Conservation (phyloP, 2,113 vertebrate genomes). For the Glaucomys volans region DNA sequence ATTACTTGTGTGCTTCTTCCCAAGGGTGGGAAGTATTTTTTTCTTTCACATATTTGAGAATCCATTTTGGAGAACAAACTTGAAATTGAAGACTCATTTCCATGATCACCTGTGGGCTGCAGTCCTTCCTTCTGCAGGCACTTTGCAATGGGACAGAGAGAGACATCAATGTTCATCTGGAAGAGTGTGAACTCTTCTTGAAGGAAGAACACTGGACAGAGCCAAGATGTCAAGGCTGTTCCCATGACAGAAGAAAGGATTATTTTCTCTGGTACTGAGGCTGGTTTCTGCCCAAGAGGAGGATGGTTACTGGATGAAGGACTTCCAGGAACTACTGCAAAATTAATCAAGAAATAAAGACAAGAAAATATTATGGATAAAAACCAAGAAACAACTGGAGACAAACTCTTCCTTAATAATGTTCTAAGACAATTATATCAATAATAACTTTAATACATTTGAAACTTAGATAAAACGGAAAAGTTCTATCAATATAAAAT, state of each 20-base stretch:
- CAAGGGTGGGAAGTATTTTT: background rate
- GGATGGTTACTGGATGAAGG: background rate
- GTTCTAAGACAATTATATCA: background rate
- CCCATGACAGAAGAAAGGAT: background rate
- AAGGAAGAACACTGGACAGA: background rate
- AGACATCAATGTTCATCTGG: accelerated
- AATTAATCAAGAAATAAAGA: background rate
- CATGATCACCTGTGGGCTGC: accelerated
- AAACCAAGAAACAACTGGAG: background rate
- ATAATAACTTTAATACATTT: background rate
- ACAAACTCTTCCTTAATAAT: background rate
- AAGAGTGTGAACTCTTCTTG: background rate
- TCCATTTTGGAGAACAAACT: background rate
- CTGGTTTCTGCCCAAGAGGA: background rate
- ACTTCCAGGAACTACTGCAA: background rate
- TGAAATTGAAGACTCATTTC: background rate
- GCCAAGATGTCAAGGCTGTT: background rate
- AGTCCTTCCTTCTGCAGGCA: background rate
- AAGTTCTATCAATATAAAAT: background rate
- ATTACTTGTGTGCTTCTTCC: background rate
- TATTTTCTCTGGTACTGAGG: no score
- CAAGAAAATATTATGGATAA: background rate
- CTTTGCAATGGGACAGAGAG: accelerated
- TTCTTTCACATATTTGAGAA: background rate
- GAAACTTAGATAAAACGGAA: background rate